Percentiles rank a stretch among this genome's conserved stretches.
These are phyloP conservation scores for Eudiplozoon nipponicum DNA, from an alignment of 2,888 invertebrate species.

Conservation along the genomic window DNA sequence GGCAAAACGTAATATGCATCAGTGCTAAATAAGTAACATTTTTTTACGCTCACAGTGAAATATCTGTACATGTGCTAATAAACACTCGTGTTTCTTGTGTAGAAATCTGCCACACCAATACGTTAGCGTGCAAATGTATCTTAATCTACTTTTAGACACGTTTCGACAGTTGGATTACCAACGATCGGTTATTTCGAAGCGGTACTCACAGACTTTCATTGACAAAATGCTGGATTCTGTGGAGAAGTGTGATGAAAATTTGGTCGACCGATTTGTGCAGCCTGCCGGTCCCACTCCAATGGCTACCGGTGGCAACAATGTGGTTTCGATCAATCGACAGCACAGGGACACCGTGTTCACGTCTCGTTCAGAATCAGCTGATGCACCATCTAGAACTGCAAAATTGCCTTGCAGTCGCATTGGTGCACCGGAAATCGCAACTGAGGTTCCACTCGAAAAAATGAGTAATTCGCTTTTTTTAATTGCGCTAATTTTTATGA, in stretches of 20 bases:
- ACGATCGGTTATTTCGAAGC: conserved; percentile 4
- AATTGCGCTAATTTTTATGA: too few species aligned
- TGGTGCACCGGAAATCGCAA: too few species aligned
- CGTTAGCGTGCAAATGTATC: too few species aligned
- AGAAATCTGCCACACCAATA: neutral
- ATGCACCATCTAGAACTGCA: too few species aligned
- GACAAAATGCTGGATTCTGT: conserved; percentile 2
- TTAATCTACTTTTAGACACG: neutral
- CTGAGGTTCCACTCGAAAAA: too few species aligned
- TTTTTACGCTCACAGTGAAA: neutral
- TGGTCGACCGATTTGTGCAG: conserved; percentile 5
- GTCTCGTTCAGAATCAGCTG: too few species aligned
- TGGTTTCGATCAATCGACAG: too few species aligned
- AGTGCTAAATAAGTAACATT: neutral
- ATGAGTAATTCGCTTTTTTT: too few species aligned
- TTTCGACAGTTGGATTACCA: conserved; percentile 6
- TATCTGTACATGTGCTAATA: neutral
- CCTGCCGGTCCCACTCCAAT: too few species aligned
- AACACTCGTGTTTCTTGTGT: neutral
- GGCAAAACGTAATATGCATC: neutral
- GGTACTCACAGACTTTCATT: conserved; percentile 6
- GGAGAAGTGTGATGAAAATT: neutral
- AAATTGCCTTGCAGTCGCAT: too few species aligned
- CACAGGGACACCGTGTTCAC: too few species aligned
- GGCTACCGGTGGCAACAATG: too few species aligned